Conservation (phyloP, 2,797 vertebrate species). For the Dicrostonyx torquatus region DNA sequence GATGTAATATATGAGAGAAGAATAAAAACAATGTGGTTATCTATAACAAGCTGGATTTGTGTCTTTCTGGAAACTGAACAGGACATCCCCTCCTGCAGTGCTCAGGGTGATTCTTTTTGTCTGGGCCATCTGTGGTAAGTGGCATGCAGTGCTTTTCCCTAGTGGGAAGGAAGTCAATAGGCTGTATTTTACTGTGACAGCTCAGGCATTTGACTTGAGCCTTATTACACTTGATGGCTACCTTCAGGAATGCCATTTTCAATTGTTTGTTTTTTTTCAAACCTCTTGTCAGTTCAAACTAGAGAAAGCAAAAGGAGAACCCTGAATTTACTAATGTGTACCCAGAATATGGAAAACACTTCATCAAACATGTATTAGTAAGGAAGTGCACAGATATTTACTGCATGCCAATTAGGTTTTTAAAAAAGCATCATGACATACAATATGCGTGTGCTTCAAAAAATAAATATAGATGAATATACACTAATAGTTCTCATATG, state of each 20-base stretch:
- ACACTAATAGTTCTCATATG: not conserved
- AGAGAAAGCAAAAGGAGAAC: conserved; percentile 82
- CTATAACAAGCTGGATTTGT: conserved; percentile 50
- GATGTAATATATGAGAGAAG: not conserved
- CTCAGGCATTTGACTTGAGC: conserved; percentile 87
- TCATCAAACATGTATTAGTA: conserved; percentile 37
- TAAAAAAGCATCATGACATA: not conserved
- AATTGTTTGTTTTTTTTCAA: conserved; percentile 88
- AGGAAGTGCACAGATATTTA: conserved; percentile 49
- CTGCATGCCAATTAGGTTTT: not conserved
- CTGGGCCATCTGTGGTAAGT: conserved; percentile 82
- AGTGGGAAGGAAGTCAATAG: conserved; percentile 86
- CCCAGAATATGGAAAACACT: conserved; percentile 18
- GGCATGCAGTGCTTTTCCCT: conserved; percentile 83
- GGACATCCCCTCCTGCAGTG: conserved; percentile 78
- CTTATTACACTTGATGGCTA: conserved; percentile 90
- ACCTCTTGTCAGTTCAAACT: conserved; percentile 84
- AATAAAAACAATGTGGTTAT: conserved; percentile 21
- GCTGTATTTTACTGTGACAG: conserved; percentile 88
- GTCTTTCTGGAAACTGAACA: conserved; percentile 61
- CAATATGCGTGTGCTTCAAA: not conserved
- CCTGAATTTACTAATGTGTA: conserved; percentile 79
- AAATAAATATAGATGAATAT: conserved; percentile 42
- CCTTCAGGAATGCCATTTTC: conserved; percentile 89
- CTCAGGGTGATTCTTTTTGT: conserved; percentile 80